A percentile compares a stretch with the other conserved stretches of the same genome.
Evolutionary conservation across 2,797 vertebrate species (phyloP).

Genomic region (Smutsia temminckii): DNA sequence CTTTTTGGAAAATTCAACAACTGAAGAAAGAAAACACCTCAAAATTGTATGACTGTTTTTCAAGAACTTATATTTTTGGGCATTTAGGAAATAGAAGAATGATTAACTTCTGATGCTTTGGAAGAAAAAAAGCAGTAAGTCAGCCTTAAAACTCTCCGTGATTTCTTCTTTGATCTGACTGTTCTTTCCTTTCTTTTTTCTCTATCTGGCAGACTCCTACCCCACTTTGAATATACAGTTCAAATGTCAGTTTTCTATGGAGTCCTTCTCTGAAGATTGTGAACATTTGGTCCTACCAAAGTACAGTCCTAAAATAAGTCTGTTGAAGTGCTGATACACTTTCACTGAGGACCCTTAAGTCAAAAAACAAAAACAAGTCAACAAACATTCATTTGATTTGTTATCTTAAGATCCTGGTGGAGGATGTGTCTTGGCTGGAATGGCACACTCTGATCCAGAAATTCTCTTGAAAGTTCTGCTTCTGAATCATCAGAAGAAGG

Average conservation of each 20-base stretch:
- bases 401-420: neutral
- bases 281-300: neutral
- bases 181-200: neutral
- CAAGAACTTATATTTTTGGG: neutral
- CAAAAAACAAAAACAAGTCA: neutral
- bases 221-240: neutral
- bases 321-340: neutral
- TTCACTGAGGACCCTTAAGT: neutral
- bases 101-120: constrained; percentile 3
- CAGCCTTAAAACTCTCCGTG: neutral
- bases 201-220: neutral
- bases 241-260: neutral
- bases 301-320: neutral
- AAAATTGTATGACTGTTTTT: constrained; percentile 18
- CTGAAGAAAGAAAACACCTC: neutral
- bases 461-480: neutral
- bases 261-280: neutral
- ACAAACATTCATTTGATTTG: neutral
- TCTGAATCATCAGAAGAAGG: constrained; percentile 52
- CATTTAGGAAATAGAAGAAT: neutral
- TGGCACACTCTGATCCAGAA: neutral
- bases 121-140: neutral
- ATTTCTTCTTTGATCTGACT: neutral
- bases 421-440: neutral
- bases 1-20: neutral